Evolutionary conservation across 1,140 invertebrate genomes (phyloP).

Genomic region (Pentalonia nigronervosa): DNA sequence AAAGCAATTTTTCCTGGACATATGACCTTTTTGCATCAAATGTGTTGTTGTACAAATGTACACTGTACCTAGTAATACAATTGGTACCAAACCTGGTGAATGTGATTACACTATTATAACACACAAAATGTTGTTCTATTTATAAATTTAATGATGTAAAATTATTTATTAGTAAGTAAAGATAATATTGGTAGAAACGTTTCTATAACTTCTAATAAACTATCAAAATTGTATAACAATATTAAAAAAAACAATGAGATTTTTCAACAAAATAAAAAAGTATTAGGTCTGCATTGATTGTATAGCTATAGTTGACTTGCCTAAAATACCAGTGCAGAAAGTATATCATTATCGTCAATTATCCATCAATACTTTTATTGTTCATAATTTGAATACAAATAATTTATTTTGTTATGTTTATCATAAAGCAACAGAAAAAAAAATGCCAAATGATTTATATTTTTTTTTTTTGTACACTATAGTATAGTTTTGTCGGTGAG

Average conservation of each 20-base stretch:
- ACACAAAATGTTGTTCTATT: too few species aligned
- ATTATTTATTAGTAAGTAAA: too few species aligned
- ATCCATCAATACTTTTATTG: constrained; percentile 62
- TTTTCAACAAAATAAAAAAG: constrained; percentile 15
- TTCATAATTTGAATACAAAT: constrained; percentile 61
- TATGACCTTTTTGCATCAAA: too few species aligned
- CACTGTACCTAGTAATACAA: too few species aligned
- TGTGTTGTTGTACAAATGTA: too few species aligned
- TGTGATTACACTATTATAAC: too few species aligned
- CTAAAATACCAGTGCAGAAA: constrained; percentile 60
- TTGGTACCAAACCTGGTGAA: too few species aligned
- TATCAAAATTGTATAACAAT: constrained; percentile 61
- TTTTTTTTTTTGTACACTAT: constrained; percentile 61
- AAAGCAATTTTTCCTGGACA: too few species aligned
- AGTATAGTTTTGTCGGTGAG: constrained; percentile 56
- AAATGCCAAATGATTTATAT: constrained; percentile 62
- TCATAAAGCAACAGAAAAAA: constrained; percentile 61
- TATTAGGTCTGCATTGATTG: constrained; percentile 53
- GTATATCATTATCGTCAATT: constrained; percentile 62
- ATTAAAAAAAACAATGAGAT: constrained; percentile 58
- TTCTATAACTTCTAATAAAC: too few species aligned
- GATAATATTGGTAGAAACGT: too few species aligned
- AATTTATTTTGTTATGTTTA: constrained; percentile 61
- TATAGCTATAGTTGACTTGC: constrained; percentile 56
- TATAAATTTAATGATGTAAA: too few species aligned